Conservation (phyloP, 2,888 invertebrate species). For the Bhutanitis thaidina region DNA sequence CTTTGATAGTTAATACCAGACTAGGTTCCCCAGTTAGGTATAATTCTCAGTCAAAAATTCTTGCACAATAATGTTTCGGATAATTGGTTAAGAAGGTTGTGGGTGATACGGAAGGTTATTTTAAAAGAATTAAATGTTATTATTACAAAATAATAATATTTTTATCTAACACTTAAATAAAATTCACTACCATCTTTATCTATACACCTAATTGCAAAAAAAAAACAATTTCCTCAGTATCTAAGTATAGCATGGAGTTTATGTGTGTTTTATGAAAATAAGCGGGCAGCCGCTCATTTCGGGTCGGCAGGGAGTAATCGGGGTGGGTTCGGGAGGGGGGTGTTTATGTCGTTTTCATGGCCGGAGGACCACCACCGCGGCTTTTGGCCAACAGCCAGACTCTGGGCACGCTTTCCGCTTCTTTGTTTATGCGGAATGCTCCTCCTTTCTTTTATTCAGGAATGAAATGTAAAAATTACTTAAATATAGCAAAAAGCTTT, state of each 20-base stretch:
- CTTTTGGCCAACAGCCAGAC: constrained; percentile 66
- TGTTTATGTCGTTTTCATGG: constrained; percentile 71
- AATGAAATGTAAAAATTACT: constrained; percentile 20
- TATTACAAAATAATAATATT: too few species aligned
- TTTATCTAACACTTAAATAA: too few species aligned
- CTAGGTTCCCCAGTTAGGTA: too few species aligned
- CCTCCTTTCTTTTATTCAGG: constrained; percentile 24
- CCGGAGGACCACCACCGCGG: constrained; percentile 49
- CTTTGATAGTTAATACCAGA: too few species aligned
- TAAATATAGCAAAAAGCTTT: constrained; percentile 13
- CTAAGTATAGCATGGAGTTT: constrained; percentile 55
- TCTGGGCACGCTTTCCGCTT: constrained; percentile 48
- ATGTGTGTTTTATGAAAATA: constrained; percentile 76
- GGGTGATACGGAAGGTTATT: too few species aligned
- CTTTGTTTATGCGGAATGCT: constrained; percentile 51
- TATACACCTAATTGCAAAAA: too few species aligned
- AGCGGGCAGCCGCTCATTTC: constrained; percentile 75
- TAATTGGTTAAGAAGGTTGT: too few species aligned
- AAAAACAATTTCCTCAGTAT: constrained; percentile 58
- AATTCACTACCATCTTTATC: too few species aligned
- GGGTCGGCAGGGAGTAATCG: constrained; percentile 48
- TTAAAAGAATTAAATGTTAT: too few species aligned
- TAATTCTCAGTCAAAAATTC: too few species aligned
- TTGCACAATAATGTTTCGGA: too few species aligned
- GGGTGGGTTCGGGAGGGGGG: constrained; percentile 35